Evolutionary conservation across 2,888 invertebrate species (phyloP).

Genomic region (Brachypalpus laphriformis): DNA sequence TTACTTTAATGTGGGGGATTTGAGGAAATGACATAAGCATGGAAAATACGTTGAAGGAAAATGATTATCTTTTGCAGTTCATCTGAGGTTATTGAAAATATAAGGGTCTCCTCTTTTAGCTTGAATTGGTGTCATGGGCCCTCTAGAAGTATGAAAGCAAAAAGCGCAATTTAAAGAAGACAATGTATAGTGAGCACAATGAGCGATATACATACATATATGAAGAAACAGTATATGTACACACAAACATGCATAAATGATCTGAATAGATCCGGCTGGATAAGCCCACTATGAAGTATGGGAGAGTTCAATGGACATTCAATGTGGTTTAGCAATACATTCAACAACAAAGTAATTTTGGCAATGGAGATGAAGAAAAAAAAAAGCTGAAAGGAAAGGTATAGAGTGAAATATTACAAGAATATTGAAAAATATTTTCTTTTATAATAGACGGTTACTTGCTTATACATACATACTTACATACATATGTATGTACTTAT

Average conservation of each 20-base stretch:
- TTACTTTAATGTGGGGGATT: constrained; percentile 9
- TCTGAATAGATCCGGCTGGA: too few relatives aligned
- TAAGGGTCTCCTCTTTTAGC: too few relatives aligned
- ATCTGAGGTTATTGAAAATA: constrained; percentile 31
- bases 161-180: constrained; percentile 6
- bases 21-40: constrained; percentile 6
- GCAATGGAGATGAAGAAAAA: background rate
- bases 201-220: background rate
- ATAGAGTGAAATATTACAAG: background rate
- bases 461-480: too few relatives aligned
- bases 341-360: background rate
- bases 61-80: constrained; percentile 2
- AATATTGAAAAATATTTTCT: background rate
- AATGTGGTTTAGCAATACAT: background rate
- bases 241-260: too few relatives aligned
- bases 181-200: constrained; percentile 10
- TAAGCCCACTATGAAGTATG: too few relatives aligned
- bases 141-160: constrained; percentile 10
- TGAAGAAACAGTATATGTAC: too few relatives aligned
- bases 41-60: background rate
- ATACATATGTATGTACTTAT: background rate
- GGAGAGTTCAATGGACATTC: constrained; percentile 19
- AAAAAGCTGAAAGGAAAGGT: background rate
- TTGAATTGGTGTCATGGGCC: constrained; percentile 38
- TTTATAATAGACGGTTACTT: too few relatives aligned